Base-by-base conservation (phyloP, 1,140 invertebrate genomes). In the Panagrolaimus sp. region DNA sequence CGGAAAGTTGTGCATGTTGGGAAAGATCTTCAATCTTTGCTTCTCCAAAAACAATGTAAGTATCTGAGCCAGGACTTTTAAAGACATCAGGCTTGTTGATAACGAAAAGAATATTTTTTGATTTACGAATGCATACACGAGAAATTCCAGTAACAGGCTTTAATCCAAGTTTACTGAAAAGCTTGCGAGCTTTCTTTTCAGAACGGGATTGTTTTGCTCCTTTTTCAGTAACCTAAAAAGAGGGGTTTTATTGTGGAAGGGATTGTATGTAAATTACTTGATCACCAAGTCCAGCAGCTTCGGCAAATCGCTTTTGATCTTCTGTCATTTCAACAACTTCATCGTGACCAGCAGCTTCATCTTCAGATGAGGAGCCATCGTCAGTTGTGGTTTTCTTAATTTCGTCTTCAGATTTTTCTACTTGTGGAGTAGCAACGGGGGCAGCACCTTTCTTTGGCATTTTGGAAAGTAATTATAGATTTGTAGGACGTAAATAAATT, bases 31-130 rank as follows among this genome's bases (percentile, higher is more conserved):
- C 96, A 83, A 99, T 98, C 89, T 99, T 99, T 24, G 96, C 95
- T 87, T 99, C 96, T 63, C 96, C 96, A 86, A 99, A 98, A n/a
- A 99, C 92, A 83, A 99, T 97, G 85, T 98, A 99, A 12, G 95
- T 98, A 85, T 98, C 96, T 43, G 94, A 96, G 69, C 94, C 94
- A n/a, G 95, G 96, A 84, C 95, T 96, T 85, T 98, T 98, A 86
- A 95, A 96, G 8, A 99, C 96, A 86, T 99, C 96, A 63, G 96
- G 96, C 78, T 96, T 96, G 85, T 95, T 96, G 80, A 99, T 98
- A 26, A 98, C 96, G 85, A 99, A 99, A 7, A 98, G 86, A 80
- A 99, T 98, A 84, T 97, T 98, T 86, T 98, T 98, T 6, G 95
- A 96, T 85, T 98, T 98, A 69, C 96, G 89, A 82, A 99, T 98